Evolutionary conservation across 37 sponge, comb jelly and placozoan species (phyloP).

Genomic region (Aphrocallistes beatrix): DNA sequence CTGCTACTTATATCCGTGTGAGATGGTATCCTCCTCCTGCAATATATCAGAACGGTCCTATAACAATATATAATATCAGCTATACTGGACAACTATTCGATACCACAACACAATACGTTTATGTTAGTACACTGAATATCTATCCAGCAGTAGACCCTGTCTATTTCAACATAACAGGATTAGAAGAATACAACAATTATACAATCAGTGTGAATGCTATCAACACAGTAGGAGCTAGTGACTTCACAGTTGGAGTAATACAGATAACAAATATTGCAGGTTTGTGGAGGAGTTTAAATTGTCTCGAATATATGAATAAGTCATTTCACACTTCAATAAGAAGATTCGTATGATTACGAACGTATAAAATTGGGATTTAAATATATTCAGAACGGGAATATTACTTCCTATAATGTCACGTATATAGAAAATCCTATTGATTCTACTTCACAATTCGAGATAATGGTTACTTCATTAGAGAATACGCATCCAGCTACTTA

Average conservation of each 20-base stretch:
- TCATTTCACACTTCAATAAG: too few relatives aligned
- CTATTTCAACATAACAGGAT: not conserved
- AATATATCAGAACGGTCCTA: not conserved
- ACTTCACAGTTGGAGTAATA: not conserved
- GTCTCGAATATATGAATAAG: too few relatives aligned
- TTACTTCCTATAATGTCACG: not conserved
- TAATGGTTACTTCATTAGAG: too few relatives aligned
- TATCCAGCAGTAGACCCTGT: not conserved
- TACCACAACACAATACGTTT: not conserved
- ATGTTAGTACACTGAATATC: not conserved
- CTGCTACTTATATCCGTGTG: not conserved
- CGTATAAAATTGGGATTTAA: not conserved
- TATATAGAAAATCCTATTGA: not conserved
- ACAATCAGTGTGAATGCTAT: not conserved
- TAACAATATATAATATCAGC: not conserved
- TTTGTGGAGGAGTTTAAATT: too few relatives aligned
- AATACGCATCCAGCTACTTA: not conserved
- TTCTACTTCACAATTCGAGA: not conserved
- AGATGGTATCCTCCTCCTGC: not conserved
- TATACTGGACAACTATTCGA: not conserved
- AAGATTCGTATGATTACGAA: not conserved
- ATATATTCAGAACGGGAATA: not conserved
- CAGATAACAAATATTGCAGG: not conserved
- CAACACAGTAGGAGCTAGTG: not conserved
- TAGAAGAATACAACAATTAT: not conserved